A percentile compares a stretch with the other conserved stretches of the same genome.
phyloP scores from a whole-genome alignment of 2,797 vertebrate genomes.

The Chrysocyon brachyurus region DNA sequence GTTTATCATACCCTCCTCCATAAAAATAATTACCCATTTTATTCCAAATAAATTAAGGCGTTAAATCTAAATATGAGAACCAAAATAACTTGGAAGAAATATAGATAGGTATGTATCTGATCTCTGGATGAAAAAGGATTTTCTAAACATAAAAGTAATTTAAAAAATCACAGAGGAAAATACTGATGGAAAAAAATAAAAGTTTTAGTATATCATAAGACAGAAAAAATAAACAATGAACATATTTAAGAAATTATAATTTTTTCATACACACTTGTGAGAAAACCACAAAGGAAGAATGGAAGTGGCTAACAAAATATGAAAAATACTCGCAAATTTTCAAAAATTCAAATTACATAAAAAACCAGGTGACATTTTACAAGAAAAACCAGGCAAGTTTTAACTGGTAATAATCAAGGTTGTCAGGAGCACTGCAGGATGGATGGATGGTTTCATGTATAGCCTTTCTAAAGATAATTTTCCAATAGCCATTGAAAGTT shows the following conservation, averaged over 20 bases:
- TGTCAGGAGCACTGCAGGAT: background rate
- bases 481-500: background rate
- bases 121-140: background rate
- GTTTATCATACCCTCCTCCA: background rate
- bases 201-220: background rate
- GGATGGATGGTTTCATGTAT: background rate
- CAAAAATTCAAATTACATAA: constrained; percentile 11
- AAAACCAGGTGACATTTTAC: background rate
- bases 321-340: constrained; percentile 19
- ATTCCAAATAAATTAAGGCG: background rate
- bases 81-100: constrained; percentile 36
- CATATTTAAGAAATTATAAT: background rate
- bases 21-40: constrained; percentile 8
- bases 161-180: constrained; percentile 32
- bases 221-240: background rate
- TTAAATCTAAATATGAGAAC: constrained; percentile 29
- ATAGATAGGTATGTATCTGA: constrained; percentile 35
- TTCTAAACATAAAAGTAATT: constrained; percentile 38
- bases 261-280: background rate
- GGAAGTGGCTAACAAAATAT: constrained; percentile 13
- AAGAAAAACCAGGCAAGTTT: background rate
- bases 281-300: constrained; percentile 9
- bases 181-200: background rate
- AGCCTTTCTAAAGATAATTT: background rate
- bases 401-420: background rate